phyloP scores from a whole-genome alignment of 2,113 vertebrate genomes.

The Neodon shergylaensis region DNA sequence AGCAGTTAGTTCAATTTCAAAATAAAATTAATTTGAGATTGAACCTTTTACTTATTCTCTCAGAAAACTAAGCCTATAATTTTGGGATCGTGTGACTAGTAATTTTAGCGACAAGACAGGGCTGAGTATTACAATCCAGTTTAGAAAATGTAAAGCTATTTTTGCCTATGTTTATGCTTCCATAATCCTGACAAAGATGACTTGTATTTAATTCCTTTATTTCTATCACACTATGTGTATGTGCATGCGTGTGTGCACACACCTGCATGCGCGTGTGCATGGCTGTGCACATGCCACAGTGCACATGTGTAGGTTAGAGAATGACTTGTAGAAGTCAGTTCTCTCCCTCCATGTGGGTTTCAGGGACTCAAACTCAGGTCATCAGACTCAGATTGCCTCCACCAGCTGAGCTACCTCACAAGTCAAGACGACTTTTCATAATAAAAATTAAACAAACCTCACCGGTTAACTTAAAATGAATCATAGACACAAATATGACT shows the following conservation, averaged over 20 bases:
- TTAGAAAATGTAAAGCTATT: conserved; percentile 46
- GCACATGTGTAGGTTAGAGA: not conserved
- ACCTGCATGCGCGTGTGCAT: not conserved
- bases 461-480: not conserved
- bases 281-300: no score
- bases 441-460: conserved; percentile 2
- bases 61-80: conserved; percentile 47
- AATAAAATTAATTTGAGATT: conserved; percentile 52
- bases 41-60: conserved; percentile 47
- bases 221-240: not conserved
- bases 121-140: not conserved
- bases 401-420: not conserved
- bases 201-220: not conserved
- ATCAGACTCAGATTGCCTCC: not conserved
- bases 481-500: not conserved
- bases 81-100: conserved; percentile 48
- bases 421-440: not conserved
- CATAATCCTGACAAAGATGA: conserved; percentile 31
- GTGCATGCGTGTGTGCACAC: not conserved
- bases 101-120: conserved; percentile 54
- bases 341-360: not conserved
- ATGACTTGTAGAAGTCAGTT: not conserved
- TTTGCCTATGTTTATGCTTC: conserved; percentile 15
- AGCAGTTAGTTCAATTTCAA: conserved; percentile 56
- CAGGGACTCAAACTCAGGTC: not conserved